Evolutionary conservation across 2,113 vertebrate species (phyloP), one percentile per base, ranked within the genome.

Genomic region (Grallaria varia): DNA sequence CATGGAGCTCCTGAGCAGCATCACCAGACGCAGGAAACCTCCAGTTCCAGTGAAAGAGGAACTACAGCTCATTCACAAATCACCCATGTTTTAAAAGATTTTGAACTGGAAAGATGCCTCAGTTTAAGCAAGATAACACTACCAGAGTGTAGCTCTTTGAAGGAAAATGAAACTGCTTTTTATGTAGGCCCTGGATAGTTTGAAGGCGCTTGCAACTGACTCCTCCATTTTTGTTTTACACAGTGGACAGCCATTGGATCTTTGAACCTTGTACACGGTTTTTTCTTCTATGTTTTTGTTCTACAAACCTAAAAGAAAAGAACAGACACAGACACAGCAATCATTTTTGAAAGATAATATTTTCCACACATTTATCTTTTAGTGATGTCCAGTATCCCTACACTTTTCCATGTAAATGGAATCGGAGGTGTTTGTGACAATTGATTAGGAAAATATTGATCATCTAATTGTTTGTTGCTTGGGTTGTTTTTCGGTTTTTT

Each of bases 391-490:
- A 3, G 71, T 77, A 55, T 44, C 33, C 33, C 14, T 81, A 50
- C 9, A 13, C 12, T 75, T 90, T 84, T 69, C 73, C 25, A 14
- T 19, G 24, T 68, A 95, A 72, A 53, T 71, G 59, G 42, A 94
- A 67, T 19, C 5, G 6, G 17, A 59, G 31, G 31, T 39, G 10
- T 82, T 84, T 62, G 52, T 56, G 31, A 75, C 56, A 87, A 75
- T 9, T 52, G 33, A 84, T 73, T 66, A 82, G 44, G n/a, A 95
- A 95, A 90, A 75, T 79, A 89, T 58, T 89, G 68, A 80, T 44
- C 50, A 62, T 31, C 19, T 55, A 67, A 52, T 45, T 55, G 39
- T 55, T 66, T 49, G 11, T 39, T 87, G n/a, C 42, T 52, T 27
- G 20, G 44, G 44, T 21, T 9, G n/a, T 3, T 6, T 35, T 33